Evolutionary conservation across 2,797 vertebrate species (phyloP).

Genomic region (Potorous gilbertii): DNA sequence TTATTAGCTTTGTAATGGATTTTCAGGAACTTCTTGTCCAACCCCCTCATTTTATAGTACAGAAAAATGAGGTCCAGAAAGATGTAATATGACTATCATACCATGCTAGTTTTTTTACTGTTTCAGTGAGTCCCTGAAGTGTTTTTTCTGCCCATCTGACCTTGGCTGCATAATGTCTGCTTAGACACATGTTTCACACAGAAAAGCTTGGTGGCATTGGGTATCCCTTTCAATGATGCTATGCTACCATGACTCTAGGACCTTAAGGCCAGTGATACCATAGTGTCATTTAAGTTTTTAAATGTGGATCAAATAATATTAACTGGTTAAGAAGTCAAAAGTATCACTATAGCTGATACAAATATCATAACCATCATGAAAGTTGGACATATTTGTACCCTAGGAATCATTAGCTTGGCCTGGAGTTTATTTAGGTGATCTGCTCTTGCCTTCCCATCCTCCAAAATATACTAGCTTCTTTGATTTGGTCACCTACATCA

Average conservation of each 20-base stretch:
- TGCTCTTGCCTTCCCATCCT: not conserved
- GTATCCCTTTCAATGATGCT: not conserved
- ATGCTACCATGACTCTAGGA: not conserved
- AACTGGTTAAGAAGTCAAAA: not conserved
- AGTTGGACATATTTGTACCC: not conserved
- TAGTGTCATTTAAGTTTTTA: not conserved
- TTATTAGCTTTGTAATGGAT: not conserved
- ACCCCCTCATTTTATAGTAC: not conserved
- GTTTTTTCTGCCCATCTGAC: not conserved
- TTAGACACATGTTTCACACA: not conserved
- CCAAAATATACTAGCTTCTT: not conserved
- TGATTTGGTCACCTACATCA: constrained; percentile 5
- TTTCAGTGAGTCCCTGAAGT: not conserved
- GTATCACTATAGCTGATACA: not conserved
- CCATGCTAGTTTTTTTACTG: not conserved
- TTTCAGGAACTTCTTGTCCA: not conserved
- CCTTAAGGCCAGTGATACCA: not conserved
- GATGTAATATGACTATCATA: not conserved
- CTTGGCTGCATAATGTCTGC: not conserved
- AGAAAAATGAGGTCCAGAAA: not conserved
- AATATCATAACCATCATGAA: not conserved
- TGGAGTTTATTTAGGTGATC: not conserved
- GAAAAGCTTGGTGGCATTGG: not conserved
- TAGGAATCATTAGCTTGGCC: not conserved
- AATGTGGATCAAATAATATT: not conserved